Evolutionary conservation across 37 sponge, comb jelly and placozoan genomes (phyloP).

Genomic region (Beroe ovata): DNA sequence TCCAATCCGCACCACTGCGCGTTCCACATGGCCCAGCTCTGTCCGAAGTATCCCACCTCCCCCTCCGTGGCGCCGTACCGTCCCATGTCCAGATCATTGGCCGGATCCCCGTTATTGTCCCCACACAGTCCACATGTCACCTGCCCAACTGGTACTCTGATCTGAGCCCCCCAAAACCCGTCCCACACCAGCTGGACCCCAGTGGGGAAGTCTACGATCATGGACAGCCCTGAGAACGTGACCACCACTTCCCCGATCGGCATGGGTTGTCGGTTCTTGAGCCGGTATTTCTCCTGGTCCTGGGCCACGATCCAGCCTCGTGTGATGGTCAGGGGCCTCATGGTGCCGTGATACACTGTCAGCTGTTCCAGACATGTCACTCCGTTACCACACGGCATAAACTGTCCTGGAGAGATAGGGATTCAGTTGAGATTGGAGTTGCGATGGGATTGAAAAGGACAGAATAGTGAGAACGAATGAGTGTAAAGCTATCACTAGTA

Average conservation of each 20-base stretch:
- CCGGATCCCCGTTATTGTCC: slow-evolving; percentile 34
- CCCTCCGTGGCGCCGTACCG: slow-evolving; percentile 6
- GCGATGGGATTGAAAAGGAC: too few relatives aligned
- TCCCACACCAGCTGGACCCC: not conserved
- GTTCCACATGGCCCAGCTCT: slow-evolving; percentile 29
- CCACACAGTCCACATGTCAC: slow-evolving; percentile 23
- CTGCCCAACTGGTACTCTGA: not conserved
- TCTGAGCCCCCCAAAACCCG: slow-evolving; percentile 51
- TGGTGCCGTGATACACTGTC: not conserved
- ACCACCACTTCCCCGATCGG: not conserved
- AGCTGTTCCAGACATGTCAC: slow-evolving; percentile 61
- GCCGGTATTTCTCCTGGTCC: slow-evolving; percentile 49
- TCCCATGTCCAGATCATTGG: slow-evolving; percentile 3
- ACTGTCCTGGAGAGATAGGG: not conserved
- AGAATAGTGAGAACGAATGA: too few relatives aligned
- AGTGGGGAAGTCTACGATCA: not conserved
- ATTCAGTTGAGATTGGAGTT: too few relatives aligned
- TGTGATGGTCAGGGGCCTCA: not conserved
- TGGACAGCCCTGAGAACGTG: slow-evolving; percentile 1
- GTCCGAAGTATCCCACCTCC: not conserved
- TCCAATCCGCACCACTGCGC: not conserved
- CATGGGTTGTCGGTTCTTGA: not conserved
- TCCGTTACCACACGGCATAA: slow-evolving; percentile 67
- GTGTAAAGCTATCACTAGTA: too few relatives aligned
- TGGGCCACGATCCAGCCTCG: slow-evolving; percentile 41